Evolutionary conservation across 2,113 vertebrate species (phyloP), one percentile per base, ranked within the genome.

Genomic region (Carettochelys insculpta): DNA sequence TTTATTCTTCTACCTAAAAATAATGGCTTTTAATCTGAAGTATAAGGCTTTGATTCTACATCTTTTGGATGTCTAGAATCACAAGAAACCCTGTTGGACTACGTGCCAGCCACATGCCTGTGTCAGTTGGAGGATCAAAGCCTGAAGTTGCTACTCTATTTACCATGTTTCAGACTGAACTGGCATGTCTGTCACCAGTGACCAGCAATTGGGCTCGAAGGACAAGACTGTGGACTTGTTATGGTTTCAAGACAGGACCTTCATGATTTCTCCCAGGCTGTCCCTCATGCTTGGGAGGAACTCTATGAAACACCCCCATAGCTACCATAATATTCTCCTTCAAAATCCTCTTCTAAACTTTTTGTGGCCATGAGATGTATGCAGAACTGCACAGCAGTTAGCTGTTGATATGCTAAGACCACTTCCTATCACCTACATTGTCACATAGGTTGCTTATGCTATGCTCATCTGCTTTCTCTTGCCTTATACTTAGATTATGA

Each of bases 1-100:
- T 95, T 92, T 93, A 89, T 95, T 94, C 1, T 9, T 85, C 16
- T 87, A 41, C 48, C 89, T 80, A 95, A 94, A 96, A 95, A 95
- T 85, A 93, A 92, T 29, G 4, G 54, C 38, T 94, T 91, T 48
- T 93, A 96, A 87, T 83, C 50, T 92, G 92, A 89, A 82, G 22
- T 47, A 50, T 54, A 53, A 92, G 87, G 89, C 76, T 25, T 88
- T 89, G 80, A 95, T 85, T 29, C 11, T 61, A 34, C 54, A 86
- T 80, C 61, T 31, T 17, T 8, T 68, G 80, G 83, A 58, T 1
- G 27, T 5, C 3, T 58, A 27, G 27, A 90, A 95, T 87, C 90
- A 90, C 81, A 71, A 82, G 50, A 43, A 27, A 6, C 79, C 89
- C 34, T 90, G 43, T 65, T 88, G 83, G 85, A 27, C 85, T 86